Evolutionary conservation across 2,797 vertebrate genomes (phyloP).

Genomic region (Columba guinea): DNA sequence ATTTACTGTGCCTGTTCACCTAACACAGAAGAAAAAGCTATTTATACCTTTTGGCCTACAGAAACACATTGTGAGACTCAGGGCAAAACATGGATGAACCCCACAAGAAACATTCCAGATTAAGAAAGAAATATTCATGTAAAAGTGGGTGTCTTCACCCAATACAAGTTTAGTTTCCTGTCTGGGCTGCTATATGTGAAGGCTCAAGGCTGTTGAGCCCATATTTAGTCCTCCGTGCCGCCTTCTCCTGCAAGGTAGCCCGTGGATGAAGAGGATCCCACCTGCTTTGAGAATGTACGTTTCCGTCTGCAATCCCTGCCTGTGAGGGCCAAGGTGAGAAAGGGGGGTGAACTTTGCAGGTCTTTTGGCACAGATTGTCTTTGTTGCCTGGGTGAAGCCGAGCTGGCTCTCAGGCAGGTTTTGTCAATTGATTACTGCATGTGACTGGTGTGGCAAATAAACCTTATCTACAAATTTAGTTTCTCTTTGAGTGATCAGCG

Average conservation of each 20-base stretch:
- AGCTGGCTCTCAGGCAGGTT: neutral
- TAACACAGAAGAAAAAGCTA: neutral
- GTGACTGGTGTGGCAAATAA: neutral
- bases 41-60: neutral
- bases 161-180: neutral
- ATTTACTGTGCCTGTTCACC: neutral
- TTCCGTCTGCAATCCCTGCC: neutral
- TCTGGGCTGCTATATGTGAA: neutral
- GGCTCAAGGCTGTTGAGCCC: neutral
- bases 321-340: neutral
- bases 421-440: neutral
- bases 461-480: neutral
- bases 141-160: neutral
- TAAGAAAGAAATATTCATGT: neutral
- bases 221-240: rapidly evolving
- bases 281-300: rapidly evolving
- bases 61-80: neutral
- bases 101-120: neutral
- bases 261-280: neutral
- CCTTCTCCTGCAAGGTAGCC: neutral
- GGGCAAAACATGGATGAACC: neutral
- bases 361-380: neutral
- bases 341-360: neutral
- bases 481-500: neutral
- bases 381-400: neutral